Evolutionary conservation across 1,140 invertebrate genomes (phyloP).

Genomic region (Propsilocerus akamusi): DNA sequence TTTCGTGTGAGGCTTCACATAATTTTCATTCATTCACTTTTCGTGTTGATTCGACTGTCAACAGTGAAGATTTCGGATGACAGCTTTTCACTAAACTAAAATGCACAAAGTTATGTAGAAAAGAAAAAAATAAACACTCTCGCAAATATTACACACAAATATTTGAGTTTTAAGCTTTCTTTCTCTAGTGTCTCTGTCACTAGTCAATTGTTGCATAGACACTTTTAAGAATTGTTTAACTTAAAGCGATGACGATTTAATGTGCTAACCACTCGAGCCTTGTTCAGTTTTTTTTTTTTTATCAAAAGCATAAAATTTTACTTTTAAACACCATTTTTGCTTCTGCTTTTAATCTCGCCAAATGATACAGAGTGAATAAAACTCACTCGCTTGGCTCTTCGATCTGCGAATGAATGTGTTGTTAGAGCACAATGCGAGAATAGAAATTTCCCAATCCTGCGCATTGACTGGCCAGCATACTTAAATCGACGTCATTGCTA

Average conservation of each 20-base stretch:
- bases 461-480: too few species aligned
- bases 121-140: background rate
- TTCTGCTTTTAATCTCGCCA: background rate
- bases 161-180: too few species aligned
- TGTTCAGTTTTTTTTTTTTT: too few species aligned
- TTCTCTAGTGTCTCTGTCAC: background rate
- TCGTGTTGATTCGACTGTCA: background rate
- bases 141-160: background rate
- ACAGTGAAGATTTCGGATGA: background rate
- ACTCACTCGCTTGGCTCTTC: too few species aligned
- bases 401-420: too few species aligned
- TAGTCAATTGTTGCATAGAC: background rate
- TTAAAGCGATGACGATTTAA: background rate
- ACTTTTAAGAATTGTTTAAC: background rate
- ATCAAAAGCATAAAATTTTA: background rate
- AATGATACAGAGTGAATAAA: constrained; percentile 1
- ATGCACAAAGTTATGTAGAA: background rate
- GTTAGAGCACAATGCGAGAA: too few species aligned
- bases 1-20: background rate
- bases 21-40: background rate
- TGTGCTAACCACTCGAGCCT: background rate
- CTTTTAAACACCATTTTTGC: background rate
- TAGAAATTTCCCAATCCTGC: too few species aligned
- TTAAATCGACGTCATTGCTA: too few species aligned
- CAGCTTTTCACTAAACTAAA: background rate